Base-by-base conservation (phyloP, 2,113 vertebrate genomes). In the Psammodynastes pulverulentus region DNA sequence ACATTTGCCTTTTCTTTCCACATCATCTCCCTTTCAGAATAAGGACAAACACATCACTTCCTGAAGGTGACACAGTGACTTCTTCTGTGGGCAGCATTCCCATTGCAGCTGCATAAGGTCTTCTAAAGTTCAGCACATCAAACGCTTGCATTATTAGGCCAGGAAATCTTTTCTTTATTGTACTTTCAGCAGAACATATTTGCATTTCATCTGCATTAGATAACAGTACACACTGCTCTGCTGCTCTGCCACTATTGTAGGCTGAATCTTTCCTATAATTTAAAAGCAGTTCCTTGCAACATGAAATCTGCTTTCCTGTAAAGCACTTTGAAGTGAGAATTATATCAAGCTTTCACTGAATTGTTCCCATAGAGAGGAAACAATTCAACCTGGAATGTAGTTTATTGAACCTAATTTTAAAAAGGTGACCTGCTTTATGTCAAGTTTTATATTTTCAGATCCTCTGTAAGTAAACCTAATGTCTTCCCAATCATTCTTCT, bases 81-180 rank as follows among this genome's bases (percentile, higher is more conserved):
- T 79, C 34, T 79, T 79, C 72, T 79, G 72, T 43, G 72, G 34
- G 17, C 72, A 79, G 72, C 19, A 21, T 79, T 79, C 34, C 72
- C 34, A 0, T 43, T 79, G 87, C n/a, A 88, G 51, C 39, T 88
- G 52, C 51, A 43, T 56, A 88, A 54, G 53, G n/a, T 10, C n/a
- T 29, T 88, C 51, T 88, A 13, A 54, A 39, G 51, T 88, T 88
- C 39, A 39, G 45, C 21, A 43, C 34, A 54, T 56, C 51, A 54
- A 21, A 10, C 5, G 52, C 9, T 88, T n/a, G 19, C 34, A 43
- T 24, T 88, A 53, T 54, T 87, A 51, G 48, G 29, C 48, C 86
- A 51, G 86, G 72, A 79, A n/a, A 46, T 48, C 24, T 62, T n/a
- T 29, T 62, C 39, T 88, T 88, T 43, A 0, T 0, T 15, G 1